Base-by-base conservation (phyloP, 2,888 invertebrate species). In the Gymnocheta viridis region DNA sequence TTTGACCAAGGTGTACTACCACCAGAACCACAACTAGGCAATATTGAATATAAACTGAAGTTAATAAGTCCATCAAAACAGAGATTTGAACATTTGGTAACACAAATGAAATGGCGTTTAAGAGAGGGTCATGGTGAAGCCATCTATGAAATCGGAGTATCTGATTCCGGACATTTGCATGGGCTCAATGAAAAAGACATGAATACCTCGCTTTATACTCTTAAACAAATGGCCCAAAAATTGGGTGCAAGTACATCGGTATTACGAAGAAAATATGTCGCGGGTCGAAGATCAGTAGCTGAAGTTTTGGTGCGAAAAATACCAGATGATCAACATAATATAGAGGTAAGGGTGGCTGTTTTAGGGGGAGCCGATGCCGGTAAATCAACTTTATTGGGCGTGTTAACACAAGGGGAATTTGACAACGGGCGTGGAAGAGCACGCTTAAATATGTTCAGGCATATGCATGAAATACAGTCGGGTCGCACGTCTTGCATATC, bases 21-120 rank as follows among this genome's bases (percentile, higher is more conserved):
- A 0, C 98, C 98, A 0, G 98, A 98, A 91, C 97, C 98, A 0
- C 96, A 98, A 90, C 95, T 97, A 88, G 99, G 99, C 9, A 99
- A 99, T 91, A 95, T 99, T 35, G 99, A 99, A 92, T 99, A 99
- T 92, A 99, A 99, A 93, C 92, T 99, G 79, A 98, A 99, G 89
- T 93, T 99, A 77, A 96, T 99, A 7, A 96, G 96, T 91, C 97
- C 98, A 0, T 96, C 98, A 24, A 96, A 96, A 90, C 95, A 96
- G 87, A 94, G 99, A 82, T 96, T 98, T 89, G 98, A 99, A 91
- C 99, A 99, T 92, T 93, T 99, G 35, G 98, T 99, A 22, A 99
- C 99, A 0, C 99, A 99, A 95, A 95, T 99, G 94, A 99, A 99
- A 93, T 99, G 99, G 99, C 94, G 99, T 0, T 93, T 99, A 10